These are phyloP conservation scores for Aphelinus atriplicis DNA, from an alignment of 1,140 invertebrate species.

Conservation along the genomic window DNA sequence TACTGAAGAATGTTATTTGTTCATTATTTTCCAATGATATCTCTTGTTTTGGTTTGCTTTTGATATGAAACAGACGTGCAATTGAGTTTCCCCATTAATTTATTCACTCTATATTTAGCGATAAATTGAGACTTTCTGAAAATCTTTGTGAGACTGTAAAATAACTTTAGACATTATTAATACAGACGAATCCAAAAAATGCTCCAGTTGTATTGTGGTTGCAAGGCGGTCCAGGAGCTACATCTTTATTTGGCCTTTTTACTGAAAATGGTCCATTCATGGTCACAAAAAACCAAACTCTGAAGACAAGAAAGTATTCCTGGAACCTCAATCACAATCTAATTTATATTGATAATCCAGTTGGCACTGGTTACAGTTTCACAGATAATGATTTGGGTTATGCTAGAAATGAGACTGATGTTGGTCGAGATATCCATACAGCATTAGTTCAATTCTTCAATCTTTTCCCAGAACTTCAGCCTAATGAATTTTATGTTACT, in stretches of 20 bases:
- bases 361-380: slow-evolving; percentile 83
- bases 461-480: slow-evolving; percentile 74
- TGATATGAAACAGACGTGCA: too few species aligned
- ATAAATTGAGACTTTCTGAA: too few species aligned
- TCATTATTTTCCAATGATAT: too few species aligned
- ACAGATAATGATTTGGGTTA: slow-evolving; percentile 73
- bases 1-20: too few species aligned
- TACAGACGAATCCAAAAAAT: slow-evolving; percentile 59
- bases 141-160: neutral
- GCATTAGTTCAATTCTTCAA: slow-evolving; percentile 78
- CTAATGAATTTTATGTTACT: slow-evolving; percentile 79
- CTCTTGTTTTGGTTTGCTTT: too few species aligned
- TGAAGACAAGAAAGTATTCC: slow-evolving; percentile 73
- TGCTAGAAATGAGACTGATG: slow-evolving; percentile 72
- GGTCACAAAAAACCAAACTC: slow-evolving; percentile 70
- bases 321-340: slow-evolving; percentile 82
- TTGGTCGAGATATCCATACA: slow-evolving; percentile 74
- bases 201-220: slow-evolving; percentile 86
- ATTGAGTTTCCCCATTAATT: too few species aligned
- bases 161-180: slow-evolving; percentile 24
- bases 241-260: slow-evolving; percentile 84
- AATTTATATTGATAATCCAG: slow-evolving; percentile 89
- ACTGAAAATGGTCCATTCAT: slow-evolving; percentile 83
- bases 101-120: too few species aligned
- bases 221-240: slow-evolving; percentile 84